Base-by-base conservation (phyloP, 2,888 invertebrate species). In the Diogma glabrata region DNA sequence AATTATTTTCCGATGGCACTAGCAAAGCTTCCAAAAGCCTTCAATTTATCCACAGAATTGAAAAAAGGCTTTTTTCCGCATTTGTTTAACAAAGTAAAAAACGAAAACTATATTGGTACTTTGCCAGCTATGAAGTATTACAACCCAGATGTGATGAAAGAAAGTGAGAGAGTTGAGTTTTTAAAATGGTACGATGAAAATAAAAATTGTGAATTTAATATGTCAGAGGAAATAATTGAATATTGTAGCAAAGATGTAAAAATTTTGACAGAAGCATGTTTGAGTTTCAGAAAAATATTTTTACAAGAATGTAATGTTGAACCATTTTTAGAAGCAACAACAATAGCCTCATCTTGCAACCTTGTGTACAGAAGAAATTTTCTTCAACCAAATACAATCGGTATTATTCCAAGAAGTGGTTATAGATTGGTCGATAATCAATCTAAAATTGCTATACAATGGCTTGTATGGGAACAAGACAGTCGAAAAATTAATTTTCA, bases 1-100 rank as follows among this genome's bases (percentile, higher is more conserved):
- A 61, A 60, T 55, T 63, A 61, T 52, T 59, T 63, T 36, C 61
- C 59, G 7, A 61, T 61, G 60, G 48, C 56, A 19, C 51, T 61
- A 8, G 28, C 53, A 2, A 52, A 50, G 20, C 24, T 63, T 8
- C 59, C 61, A 4, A 60, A 60, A 55, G 56, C 60, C 3, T 60
- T 63, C 49, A 60, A 55, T 23, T 52, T 63, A 6, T 7, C 51
- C 1, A 53, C 46, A 2, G 43, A 47, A 8, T 26, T 50, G 3
- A 56, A 54, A 23, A 61, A 62, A 52, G 58, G 59, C 0, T 56
- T 57, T 46, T 62, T 61, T 53, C 61, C 60, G 4, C 36, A 36
- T 14, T 9, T 36, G 7, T 36, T 36, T 36, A 36, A 36, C 16
- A 36, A 16, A n/a, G 7, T 58, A 55, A 57, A 52, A 45, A 60